These are phyloP conservation scores for Microtus richardsoni DNA, from an alignment of 2,113 vertebrate species.

Conservation along the genomic window DNA sequence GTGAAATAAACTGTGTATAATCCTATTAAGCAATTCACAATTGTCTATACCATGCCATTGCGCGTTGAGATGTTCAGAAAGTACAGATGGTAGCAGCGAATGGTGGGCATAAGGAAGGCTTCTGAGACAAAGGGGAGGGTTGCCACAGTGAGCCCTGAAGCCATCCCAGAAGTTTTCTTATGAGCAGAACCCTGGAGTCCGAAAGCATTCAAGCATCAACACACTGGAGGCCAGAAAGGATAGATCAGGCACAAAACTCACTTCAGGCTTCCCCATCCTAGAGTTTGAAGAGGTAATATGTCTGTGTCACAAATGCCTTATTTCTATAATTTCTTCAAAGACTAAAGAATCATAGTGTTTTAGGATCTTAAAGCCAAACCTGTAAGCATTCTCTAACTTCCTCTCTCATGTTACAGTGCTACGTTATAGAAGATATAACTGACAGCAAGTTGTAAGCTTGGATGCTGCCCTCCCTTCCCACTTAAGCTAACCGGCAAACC, in stretches of 20 bases:
- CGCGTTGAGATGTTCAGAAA: background rate
- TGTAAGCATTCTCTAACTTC: background rate
- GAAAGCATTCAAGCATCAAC: background rate
- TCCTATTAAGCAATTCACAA: background rate
- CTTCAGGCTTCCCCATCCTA: background rate
- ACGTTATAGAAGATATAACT: background rate
- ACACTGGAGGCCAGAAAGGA: background rate
- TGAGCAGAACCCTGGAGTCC: background rate
- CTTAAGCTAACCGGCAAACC: background rate
- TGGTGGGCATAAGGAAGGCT: background rate
- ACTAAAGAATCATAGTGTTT: background rate
- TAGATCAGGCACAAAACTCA: background rate
- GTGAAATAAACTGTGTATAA: background rate
- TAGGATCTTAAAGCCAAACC: background rate
- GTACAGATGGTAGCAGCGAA: background rate
- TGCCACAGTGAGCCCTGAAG: background rate
- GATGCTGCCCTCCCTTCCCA: too few relatives aligned
- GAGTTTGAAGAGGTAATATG: background rate
- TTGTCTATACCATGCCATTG: background rate
- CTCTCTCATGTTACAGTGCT: background rate
- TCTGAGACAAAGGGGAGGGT: background rate
- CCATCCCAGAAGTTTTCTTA: background rate
- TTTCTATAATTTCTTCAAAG: constrained; percentile 26
- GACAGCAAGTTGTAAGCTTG: background rate
- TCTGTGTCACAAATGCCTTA: background rate